Conservation (phyloP, 2,113 vertebrate genomes). For the Ophiodon elongatus region DNA sequence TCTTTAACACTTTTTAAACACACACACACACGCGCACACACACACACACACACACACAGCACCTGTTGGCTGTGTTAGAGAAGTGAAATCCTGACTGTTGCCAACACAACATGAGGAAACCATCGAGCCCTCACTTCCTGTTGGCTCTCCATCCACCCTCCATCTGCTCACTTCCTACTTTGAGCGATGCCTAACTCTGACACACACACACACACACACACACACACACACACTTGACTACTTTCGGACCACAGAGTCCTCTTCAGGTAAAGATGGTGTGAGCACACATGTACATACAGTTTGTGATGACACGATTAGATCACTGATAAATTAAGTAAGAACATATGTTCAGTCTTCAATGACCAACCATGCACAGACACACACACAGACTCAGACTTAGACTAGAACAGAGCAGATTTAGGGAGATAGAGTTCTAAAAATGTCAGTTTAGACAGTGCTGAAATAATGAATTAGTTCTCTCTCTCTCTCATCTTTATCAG, state of each 20-base stretch:
- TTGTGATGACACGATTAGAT: neutral
- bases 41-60: conserved; percentile 5
- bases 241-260: no score
- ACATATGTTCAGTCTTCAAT: neutral
- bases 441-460: conserved; percentile 13
- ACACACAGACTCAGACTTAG: neutral
- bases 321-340: neutral
- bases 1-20: neutral
- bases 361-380: neutral
- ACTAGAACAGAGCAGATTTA: neutral
- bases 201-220: neutral
- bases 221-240: no score
- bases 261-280: neutral
- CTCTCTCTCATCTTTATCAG: conserved; percentile 64
- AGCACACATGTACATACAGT: neutral
- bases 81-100: conserved; percentile 60
- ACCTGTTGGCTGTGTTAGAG: conserved; percentile 52
- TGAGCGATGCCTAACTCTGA: conserved; percentile 25
- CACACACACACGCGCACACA: neutral
- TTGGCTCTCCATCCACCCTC: conserved; percentile 59
- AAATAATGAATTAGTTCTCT: conserved; percentile 13
- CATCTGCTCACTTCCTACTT: conserved; percentile 70
- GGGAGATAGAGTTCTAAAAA: neutral
- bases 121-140: conserved; percentile 70
- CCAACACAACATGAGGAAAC: conserved; percentile 74